phyloP scores from a whole-genome alignment of 1,140 invertebrate species.

The Euura saliciscinereae region DNA sequence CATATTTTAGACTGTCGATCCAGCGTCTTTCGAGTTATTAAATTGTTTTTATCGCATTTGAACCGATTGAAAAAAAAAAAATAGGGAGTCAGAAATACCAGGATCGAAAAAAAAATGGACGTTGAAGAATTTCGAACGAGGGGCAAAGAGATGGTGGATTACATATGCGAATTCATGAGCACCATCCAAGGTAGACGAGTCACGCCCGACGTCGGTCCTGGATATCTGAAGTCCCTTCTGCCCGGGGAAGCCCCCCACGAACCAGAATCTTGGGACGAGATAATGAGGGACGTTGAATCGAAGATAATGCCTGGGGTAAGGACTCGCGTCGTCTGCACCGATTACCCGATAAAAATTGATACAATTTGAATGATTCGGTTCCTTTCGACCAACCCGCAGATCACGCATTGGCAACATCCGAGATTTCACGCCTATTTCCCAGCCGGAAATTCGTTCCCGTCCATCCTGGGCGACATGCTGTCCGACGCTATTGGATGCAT shows the following conservation, averaged over 20 bases:
- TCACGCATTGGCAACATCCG: slow-evolving; percentile 99
- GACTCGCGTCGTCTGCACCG: background rate
- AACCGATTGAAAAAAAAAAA: too few species aligned
- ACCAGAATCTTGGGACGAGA: slow-evolving; percentile 88
- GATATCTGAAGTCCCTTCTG: slow-evolving; percentile 85
- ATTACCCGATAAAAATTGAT: background rate
- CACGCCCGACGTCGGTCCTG: slow-evolving; percentile 89
- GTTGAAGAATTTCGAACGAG: slow-evolving; percentile 85
- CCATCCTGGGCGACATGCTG: slow-evolving; percentile 98
- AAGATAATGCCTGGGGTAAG: slow-evolving; percentile 98
- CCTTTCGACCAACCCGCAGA: slow-evolving; percentile 56
- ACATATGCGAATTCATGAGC: slow-evolving; percentile 94
- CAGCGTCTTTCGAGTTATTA: too few species aligned
- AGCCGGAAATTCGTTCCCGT: slow-evolving; percentile 95
- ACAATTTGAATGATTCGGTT: background rate
- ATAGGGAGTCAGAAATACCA: too few species aligned
- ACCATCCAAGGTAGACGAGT: slow-evolving; percentile 83
- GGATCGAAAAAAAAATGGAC: slow-evolving; percentile 70
- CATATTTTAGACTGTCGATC: too few species aligned
- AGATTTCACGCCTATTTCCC: slow-evolving; percentile 99
- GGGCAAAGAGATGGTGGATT: slow-evolving; percentile 97
- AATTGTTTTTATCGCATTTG: too few species aligned
- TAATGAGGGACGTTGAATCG: slow-evolving; percentile 93
- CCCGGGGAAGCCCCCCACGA: slow-evolving; percentile 85
- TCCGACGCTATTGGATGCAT: slow-evolving; percentile 95